Base-by-base conservation (phyloP, 2,888 invertebrate species). In the Masnerella sp. region DNA sequence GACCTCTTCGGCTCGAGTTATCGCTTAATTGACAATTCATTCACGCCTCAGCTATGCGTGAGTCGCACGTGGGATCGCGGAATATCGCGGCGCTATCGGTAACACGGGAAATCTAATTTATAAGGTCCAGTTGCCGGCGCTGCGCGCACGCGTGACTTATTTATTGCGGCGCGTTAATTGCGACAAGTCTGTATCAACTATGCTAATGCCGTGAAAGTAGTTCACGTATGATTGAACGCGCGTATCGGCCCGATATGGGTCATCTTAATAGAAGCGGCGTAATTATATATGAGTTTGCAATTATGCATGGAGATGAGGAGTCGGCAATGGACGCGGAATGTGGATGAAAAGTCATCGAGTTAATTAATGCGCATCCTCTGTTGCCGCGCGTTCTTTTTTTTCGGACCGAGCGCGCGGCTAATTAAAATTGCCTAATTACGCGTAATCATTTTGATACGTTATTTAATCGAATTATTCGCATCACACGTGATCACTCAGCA, bases 131-230 rank as follows among this genome's bases (percentile, higher is more conserved):
- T 54, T 47, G 25, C 25, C 34, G 38, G 25, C n/a, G 52, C 22
- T 15, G 49, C 18, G 30, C 12, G 14, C 47, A 9, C 49, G 58
- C 15, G 49, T 59, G 54, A 69, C 54, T 69, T 69, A 69, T 69
- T 69, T 54, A 61, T 59, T 28, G 38, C 18, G 28, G 28, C 17
- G 43, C 25, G 45, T 59, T 59, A 68, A 68, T 68, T 68, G 52
- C 68, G 52, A 68, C 68, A 59, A 68, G 68, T 36, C 12, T 4
- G 38, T 68, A 70, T 47, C 47, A 15, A 25, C 20, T 70, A 70
- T 70, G 70, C 30, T 49, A 36, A 70, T 56, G 45, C 40, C 22
- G 62, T 56, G 70, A 62, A 70, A 70, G 70, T 70, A 70, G 62
- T 56, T 49, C 70, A 56, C 49, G 70, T 25, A 22, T 49, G 62